phyloP scores from a whole-genome alignment of 2,888 invertebrate genomes.

The Candidula unifasciata region DNA sequence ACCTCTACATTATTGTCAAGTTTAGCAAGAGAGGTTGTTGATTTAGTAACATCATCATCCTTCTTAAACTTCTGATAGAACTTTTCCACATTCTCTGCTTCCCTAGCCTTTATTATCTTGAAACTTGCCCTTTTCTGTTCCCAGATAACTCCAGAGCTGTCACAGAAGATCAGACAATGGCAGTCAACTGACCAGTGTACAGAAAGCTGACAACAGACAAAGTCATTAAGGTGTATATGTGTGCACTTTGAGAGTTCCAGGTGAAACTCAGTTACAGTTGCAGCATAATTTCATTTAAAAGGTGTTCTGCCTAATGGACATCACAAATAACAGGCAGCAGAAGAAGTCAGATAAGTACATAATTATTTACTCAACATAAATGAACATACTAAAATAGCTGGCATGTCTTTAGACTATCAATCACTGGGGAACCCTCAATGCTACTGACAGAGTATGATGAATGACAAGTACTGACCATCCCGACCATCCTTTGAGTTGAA shows the following conservation, averaged over 20 bases:
- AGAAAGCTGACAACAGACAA: not conserved
- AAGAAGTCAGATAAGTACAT: no score
- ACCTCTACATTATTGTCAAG: constrained; percentile 80
- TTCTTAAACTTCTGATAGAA: constrained; percentile 86
- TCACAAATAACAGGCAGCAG: no score
- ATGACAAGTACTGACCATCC: no score
- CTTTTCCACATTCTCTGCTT: constrained; percentile 85
- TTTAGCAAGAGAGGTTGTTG: constrained; percentile 79
- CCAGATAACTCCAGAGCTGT: constrained; percentile 94
- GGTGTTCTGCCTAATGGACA: no score
- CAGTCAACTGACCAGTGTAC: not conserved
- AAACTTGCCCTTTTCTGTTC: constrained; percentile 91
- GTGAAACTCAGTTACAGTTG: not conserved
- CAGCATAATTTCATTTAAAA: not conserved
- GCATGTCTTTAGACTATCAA: no score
- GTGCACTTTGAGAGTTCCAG: no score
- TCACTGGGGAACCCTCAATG: no score
- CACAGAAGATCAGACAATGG: not conserved
- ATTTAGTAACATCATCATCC: constrained; percentile 80
- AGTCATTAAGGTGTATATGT: not conserved
- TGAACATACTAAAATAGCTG: no score
- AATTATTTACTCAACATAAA: no score
- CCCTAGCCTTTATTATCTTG: constrained; percentile 86
- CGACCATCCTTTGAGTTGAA: no score
- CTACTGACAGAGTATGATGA: no score